phyloP scores from a whole-genome alignment of 2,888 invertebrate genomes.

The Hyalella azteca region DNA sequence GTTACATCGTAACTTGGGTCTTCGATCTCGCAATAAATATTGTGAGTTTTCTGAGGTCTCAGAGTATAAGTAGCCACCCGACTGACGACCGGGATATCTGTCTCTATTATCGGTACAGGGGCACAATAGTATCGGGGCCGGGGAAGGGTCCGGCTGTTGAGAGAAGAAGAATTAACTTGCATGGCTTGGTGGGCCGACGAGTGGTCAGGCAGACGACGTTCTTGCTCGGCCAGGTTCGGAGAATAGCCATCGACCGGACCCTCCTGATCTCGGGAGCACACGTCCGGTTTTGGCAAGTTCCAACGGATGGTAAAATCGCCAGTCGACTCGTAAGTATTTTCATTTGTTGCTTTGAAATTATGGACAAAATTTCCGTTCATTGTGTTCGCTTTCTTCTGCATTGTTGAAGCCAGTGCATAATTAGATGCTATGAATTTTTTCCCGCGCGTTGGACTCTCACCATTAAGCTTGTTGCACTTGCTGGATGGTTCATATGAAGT shows the following conservation, averaged over 20 bases:
- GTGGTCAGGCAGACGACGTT: constrained; percentile 25
- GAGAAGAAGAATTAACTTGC: constrained; percentile 21
- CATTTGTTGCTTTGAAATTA: not conserved
- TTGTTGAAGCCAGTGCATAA: constrained; percentile 32
- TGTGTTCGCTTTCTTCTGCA: constrained; percentile 24
- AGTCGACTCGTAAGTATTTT: constrained; percentile 6
- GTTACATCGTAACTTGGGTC: constrained; percentile 43
- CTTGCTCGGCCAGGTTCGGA: constrained; percentile 13
- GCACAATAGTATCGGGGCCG: constrained; percentile 45
- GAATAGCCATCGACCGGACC: not conserved
- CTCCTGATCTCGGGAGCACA: not conserved
- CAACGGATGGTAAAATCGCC: constrained; percentile 25
- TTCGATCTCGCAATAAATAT: constrained; percentile 37
- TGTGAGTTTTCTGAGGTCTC: constrained; percentile 27
- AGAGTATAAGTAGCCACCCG: constrained; percentile 16
- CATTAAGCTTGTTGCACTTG: constrained; percentile 30
- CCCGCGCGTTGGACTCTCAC: constrained; percentile 32
- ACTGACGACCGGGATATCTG: constrained; percentile 26
- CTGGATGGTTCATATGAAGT: constrained; percentile 45
- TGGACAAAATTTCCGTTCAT: not conserved
- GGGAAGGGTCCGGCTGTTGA: constrained; percentile 38
- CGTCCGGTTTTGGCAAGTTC: constrained; percentile 20
- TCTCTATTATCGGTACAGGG: constrained; percentile 33
- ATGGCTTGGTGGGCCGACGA: not conserved
- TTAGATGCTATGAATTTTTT: constrained; percentile 27